Evolutionary conservation across 30 jellyfish, hydroid and myxozoan genomes (phyloP), one percentile per base, ranked within the genome.

Genomic region (Cassiopea xamachana): DNA sequence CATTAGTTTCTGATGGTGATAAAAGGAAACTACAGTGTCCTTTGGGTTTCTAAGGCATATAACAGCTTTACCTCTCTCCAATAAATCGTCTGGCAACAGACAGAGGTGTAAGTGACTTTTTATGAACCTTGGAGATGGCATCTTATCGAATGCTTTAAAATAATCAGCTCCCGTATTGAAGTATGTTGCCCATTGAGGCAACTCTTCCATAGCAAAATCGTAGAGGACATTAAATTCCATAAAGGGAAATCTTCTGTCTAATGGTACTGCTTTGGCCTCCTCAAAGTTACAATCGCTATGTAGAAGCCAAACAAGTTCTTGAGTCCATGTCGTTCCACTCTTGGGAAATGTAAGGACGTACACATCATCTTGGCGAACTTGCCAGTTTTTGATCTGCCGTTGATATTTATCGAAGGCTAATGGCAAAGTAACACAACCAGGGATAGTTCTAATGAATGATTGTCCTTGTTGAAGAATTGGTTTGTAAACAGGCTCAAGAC

Each of bases 241-340:
- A 39, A 39, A 44, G 12, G 18, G 68, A 39, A 46, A 6, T 46
- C 84, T 44, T 39, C 1, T 46, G 10, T 75, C 14, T 19, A 18
- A 2, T 3, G 18, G 48, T 3, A 75, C 69, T 0, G 17, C 14
- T 9, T 44, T 75, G 39, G 69, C 68, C n/a, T 46, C 48, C 18
- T 75, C 84, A 0, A 75, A 45, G 61, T 84, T 83, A 9, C 64
- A 71, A 48, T 84, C 60, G 59, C 72, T 71, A 86, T 47, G 86
- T 10, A 84, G 51, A 50, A 73, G 58, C 92, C 92, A 84, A 9
- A 84, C 92, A 14, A 84, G 71, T 44, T 84, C 92, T 43, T 70
- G 85, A 8, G 48, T 71, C 92, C 92, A 84, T 9, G 92, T 84
- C 43, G 92, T 70, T 4, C 92, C 92, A 27, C 44, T 84, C 76